Base-by-base conservation (phyloP, 2,113 vertebrate species). In the Nothobranchius furzeri region DNA sequence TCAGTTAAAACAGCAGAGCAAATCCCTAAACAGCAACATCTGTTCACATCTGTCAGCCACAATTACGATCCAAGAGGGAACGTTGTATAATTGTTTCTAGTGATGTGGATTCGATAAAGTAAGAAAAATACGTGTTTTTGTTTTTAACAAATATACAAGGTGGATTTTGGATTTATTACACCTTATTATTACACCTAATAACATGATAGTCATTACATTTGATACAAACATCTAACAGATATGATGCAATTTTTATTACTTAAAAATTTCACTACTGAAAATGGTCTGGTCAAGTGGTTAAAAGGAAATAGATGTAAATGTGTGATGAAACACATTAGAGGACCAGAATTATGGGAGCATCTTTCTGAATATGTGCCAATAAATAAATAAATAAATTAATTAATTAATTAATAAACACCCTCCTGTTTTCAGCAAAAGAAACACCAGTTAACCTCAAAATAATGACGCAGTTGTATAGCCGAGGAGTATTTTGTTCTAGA, bases 311-410 rank as follows among this genome's bases (percentile, higher is more conserved):
- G 9, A 9, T 70, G 25, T 54, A 55, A 63, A 79, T 35, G 58
- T 30, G 57, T 46, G 37, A 73, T 50, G 25, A 12, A 2, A 42
- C 46, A 60, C 56, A 70, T 66, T 76, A 76, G 78, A 78, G 55
- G 81, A 79, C 14, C 72, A 72, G 49, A 52, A 69, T 24, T 76
- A 14, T 68, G 61, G 55, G 69, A 76, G 79, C 66, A 56, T 60
- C 25, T 61, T 24, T 70, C 67, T 77, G 68, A 79, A 79, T 49
- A 59, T 6, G 25, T 48, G 73, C 72, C 72, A 17, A 50, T 8
- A 50, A 9, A 17, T 3, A 50, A 50, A 47, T 6, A 47, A 9
- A 78, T 71, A 68, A 40, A n/a, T n/a, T n/a, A n/a, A n/a, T n/a
- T n/a, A n/a, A n/a, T n/a, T n/a, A n/a, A n/a, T n/a, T n/a, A n/a